These are phyloP conservation scores for Urocitellus parryii DNA, from an alignment of 2,113 vertebrate genomes.

Conservation along the genomic window DNA sequence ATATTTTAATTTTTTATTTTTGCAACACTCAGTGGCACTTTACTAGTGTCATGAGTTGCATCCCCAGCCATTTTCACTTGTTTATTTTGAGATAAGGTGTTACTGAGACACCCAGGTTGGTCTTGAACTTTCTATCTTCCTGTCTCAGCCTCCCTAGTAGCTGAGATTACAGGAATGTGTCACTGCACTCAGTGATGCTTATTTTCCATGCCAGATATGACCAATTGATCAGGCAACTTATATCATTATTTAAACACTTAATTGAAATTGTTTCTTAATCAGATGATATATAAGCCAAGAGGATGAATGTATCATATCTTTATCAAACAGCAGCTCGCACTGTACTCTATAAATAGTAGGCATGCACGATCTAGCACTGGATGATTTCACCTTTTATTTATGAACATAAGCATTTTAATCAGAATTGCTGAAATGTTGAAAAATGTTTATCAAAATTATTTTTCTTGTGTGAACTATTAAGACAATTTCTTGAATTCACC, in stretches of 20 bases:
- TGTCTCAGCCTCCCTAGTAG: too few relatives aligned
- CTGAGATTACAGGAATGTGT: too few relatives aligned
- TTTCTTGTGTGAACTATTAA: background rate
- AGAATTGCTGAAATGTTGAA: background rate
- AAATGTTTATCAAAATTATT: background rate
- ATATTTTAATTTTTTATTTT: background rate
- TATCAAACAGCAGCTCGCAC: background rate
- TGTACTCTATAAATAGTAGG: background rate
- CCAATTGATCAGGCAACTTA: background rate
- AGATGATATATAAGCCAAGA: background rate
- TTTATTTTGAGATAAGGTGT: too few relatives aligned
- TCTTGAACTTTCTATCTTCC: too few relatives aligned
- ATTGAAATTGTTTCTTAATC: background rate
- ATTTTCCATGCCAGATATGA: background rate
- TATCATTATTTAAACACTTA: constrained; percentile 44
- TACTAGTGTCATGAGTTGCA: too few relatives aligned
- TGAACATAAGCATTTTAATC: background rate
- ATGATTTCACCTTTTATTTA: background rate
- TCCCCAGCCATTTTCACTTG: too few relatives aligned
- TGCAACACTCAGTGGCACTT: too few relatives aligned
- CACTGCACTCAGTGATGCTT: background rate
- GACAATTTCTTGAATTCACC: constrained; percentile 9
- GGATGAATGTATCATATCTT: background rate
- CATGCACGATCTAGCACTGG: background rate
- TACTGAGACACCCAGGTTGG: too few relatives aligned